Base-by-base conservation (phyloP, 1,140 invertebrate species). In the Drosophila kepulauana region DNA sequence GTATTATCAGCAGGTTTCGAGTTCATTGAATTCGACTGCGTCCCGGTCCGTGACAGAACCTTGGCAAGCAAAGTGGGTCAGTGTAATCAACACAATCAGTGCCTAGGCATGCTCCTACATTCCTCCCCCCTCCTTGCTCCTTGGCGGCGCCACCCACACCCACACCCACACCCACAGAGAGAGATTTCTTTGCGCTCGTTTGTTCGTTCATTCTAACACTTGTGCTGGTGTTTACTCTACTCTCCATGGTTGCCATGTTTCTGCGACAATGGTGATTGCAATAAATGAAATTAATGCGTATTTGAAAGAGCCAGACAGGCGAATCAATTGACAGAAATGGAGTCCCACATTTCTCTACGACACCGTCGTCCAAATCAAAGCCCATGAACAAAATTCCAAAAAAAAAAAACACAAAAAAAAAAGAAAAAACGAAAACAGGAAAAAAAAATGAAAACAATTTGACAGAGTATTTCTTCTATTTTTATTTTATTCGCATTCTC, bases 231-330 rank as follows among this genome's bases (percentile, higher is more conserved):
- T 81, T 87, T 80, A 81, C 79, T 77, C 78, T 87, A 64, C 77
- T 87, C 77, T 68, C 84, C 74, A 88, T 84, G 84, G 68, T 87
- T 85, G 79, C 85, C 74, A 76, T 75, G 71, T 74, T 49, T 48
- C 65, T 61, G 56, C 49, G 74, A 89, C 84, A 78, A 88, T 81
- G 84, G 84, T 88, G 84, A 88, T 88, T 88, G 85, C 85, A 85
- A 89, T 88, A 88, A 88, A 88, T 88, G 85, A 89, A 88, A 89
- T 88, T 89, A 88, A 88, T 88, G 85, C 81, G 85, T 89, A 88
- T 88, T 88, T 88, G 78, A 88, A 85, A 89, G 71, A 84, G 78
- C 85, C 85, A 89, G 85, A 89, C 85, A 89, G 85, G 85, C 85
- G 85, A 89, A 89, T 89, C 85, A 89, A 89, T 89, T 89, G 85